Evolutionary conservation across 2,113 vertebrate species (phyloP).

Genomic region (Corythoichthys haematopterus): DNA sequence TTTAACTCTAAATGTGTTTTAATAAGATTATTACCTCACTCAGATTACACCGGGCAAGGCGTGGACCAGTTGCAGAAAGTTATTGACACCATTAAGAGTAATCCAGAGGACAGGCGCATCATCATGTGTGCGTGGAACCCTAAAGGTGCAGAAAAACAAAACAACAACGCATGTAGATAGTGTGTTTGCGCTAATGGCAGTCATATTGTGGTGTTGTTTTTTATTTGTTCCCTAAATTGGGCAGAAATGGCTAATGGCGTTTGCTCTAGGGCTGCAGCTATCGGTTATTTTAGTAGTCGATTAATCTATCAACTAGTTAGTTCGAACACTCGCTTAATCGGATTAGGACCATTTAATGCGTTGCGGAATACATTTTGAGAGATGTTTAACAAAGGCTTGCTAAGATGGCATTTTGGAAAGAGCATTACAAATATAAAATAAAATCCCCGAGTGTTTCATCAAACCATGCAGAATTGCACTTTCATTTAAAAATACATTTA

Average conservation of each 20-base stretch:
- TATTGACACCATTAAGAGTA: slow-evolving; percentile 87
- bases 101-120: slow-evolving; percentile 92
- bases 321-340: too few relatives aligned
- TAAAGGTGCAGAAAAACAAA: slow-evolving; percentile 44
- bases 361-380: too few relatives aligned
- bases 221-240: neutral
- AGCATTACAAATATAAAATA: too few relatives aligned
- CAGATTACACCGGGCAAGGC: slow-evolving; percentile 92
- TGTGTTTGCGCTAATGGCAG: neutral
- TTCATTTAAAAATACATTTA: too few relatives aligned
- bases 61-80: slow-evolving; percentile 92
- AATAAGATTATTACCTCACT: neutral
- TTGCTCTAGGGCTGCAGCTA: too few relatives aligned
- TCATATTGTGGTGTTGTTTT: neutral
- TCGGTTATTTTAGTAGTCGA: too few relatives aligned
- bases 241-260: neutral
- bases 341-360: too few relatives aligned
- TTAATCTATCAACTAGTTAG: too few relatives aligned
- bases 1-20: neutral
- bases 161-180: neutral
- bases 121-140: slow-evolving; percentile 94
- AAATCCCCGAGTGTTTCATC: too few relatives aligned
- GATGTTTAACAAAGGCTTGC: too few relatives aligned
- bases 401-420: too few relatives aligned
- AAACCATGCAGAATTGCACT: too few relatives aligned